These are phyloP conservation scores for Amiota mariae DNA, from an alignment of 2,888 invertebrate species.

Conservation along the genomic window DNA sequence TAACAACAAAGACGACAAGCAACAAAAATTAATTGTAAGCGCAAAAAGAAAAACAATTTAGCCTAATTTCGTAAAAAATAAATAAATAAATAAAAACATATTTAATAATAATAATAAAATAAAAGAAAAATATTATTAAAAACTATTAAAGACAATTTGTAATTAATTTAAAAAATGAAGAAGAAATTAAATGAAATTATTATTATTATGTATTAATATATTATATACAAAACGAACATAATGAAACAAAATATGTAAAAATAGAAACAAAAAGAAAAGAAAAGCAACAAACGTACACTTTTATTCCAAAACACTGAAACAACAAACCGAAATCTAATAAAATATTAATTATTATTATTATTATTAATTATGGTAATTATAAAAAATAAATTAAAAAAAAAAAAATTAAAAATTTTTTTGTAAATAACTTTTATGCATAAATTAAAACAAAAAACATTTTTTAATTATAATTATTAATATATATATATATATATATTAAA, in stretches of 20 bases:
- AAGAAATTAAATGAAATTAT: conserved; percentile 19
- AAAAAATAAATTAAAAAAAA: conserved; percentile 37
- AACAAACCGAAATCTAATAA: conserved; percentile 43
- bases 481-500: conserved; percentile 12
- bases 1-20: conserved; percentile 4
- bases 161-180: conserved; percentile 20
- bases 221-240: not conserved
- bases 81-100: not conserved
- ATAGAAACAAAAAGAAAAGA: conserved; percentile 39
- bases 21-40: conserved; percentile 5
- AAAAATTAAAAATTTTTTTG: conserved; percentile 40
- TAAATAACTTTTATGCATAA: conserved; percentile 32
- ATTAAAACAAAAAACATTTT: conserved; percentile 20
- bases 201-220: not conserved
- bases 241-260: conserved; percentile 26
- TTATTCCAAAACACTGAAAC: conserved; percentile 57
- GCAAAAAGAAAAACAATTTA: conserved; percentile 13
- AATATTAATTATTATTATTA: conserved; percentile 37
- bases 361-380: conserved; percentile 22
- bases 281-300: conserved; percentile 47
- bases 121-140: not conserved
- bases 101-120: not conserved
- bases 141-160: not conserved
- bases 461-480: conserved; percentile 21
- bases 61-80: conserved; percentile 17